Percentiles rank a stretch among this genome's conserved stretches.
These are phyloP conservation scores for Malurus cyaneus DNA, from an alignment of 2,113 vertebrate species.

Conservation along the genomic window DNA sequence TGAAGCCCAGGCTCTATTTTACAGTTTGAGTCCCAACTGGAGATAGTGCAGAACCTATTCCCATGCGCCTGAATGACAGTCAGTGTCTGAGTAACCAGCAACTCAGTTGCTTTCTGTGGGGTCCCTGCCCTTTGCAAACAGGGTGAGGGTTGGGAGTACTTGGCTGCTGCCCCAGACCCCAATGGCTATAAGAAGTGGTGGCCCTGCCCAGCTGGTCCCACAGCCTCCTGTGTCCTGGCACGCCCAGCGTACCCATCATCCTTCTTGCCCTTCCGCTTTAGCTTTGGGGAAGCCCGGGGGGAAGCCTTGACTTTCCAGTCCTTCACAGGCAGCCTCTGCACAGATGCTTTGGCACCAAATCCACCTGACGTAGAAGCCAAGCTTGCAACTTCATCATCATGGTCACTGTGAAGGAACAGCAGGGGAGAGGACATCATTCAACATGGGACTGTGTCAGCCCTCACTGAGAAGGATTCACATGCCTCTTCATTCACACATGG, in stretches of 20 bases:
- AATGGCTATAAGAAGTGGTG: not conserved
- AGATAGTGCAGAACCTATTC: not conserved
- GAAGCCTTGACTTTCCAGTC: conserved; percentile 92
- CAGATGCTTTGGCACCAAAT: conserved; percentile 82
- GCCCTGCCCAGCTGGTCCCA: not conserved
- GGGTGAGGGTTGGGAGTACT: not conserved
- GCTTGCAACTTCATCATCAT: conserved; percentile 92
- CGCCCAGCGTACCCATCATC: conserved; percentile 81
- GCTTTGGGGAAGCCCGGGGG: conserved; percentile 89
- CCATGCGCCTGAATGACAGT: not conserved
- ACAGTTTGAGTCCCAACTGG: not conserved
- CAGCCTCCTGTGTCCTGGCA: not conserved
- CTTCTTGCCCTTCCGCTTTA: conserved; percentile 89
- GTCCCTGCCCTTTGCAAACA: not conserved
- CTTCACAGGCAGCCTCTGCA: conserved; percentile 88
- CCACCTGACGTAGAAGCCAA: conserved; percentile 86
- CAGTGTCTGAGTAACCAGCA: not conserved
- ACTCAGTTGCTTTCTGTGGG: not conserved
- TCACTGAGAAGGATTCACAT: not conserved
- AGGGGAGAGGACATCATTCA: not conserved
- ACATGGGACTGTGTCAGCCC: not conserved
- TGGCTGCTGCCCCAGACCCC: not conserved
- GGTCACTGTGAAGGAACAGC: conserved; percentile 79
- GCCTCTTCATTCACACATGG: not conserved
- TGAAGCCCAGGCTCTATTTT: not conserved